Conservation (phyloP, 2,113 vertebrate species). For the Phylloscopus trochilus region DNA sequence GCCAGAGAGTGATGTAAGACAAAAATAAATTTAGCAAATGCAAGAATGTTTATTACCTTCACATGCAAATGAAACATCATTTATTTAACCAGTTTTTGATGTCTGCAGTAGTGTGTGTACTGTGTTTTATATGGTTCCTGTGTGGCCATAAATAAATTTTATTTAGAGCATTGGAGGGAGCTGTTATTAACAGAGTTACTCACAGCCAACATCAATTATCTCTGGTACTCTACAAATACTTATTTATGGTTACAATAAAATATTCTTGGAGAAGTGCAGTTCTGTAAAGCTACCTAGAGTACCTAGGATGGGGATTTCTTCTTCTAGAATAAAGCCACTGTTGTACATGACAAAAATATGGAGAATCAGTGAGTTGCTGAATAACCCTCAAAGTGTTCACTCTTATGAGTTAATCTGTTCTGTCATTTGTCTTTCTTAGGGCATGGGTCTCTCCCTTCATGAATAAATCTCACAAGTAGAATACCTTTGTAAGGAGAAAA, state of each 20-base stretch:
- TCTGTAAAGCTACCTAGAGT: conserved; percentile 1
- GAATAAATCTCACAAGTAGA: neutral
- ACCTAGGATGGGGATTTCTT: neutral
- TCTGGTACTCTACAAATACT: conserved; percentile 15
- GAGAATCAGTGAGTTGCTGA: neutral
- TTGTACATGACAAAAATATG: neutral
- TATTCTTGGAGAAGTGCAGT: neutral
- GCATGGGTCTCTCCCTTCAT: neutral
- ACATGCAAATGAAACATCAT: conserved; percentile 45
- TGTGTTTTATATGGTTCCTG: conserved; percentile 43
- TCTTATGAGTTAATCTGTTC: neutral
- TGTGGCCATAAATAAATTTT: conserved; percentile 52
- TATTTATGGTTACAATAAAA: conserved; percentile 52
- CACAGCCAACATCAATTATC: conserved; percentile 46
- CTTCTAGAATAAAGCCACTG: neutral
- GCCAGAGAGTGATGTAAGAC: neutral
- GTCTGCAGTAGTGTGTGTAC: neutral
- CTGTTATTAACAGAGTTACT: conserved; percentile 44
- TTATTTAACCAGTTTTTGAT: conserved; percentile 62
- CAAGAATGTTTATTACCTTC: conserved; percentile 31
- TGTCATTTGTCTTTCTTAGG: neutral
- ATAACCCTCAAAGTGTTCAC: neutral
- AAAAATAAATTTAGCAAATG: conserved; percentile 23
- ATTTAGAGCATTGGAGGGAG: conserved; percentile 31
- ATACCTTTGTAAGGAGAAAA: neutral